Evolutionary conservation across 2,888 invertebrate species (phyloP), one percentile per base, ranked within the genome.

Genomic region (Micoletzkya japonica): DNA sequence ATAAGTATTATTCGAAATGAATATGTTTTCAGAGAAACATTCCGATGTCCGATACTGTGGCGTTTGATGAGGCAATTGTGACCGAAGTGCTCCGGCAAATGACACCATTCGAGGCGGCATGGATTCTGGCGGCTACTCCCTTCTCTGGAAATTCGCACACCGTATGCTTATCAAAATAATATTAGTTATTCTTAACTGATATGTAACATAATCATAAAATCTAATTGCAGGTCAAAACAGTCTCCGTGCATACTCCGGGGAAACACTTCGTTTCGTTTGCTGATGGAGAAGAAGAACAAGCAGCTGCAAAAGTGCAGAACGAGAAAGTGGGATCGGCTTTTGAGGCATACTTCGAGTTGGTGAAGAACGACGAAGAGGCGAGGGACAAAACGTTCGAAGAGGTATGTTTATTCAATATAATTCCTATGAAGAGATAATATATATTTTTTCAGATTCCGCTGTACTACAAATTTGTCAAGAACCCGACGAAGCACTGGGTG

Each of bases 31-130:
- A 56, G 20, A 56, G 30, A 14, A 54, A 26, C 17, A 26, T 24
- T 24, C 17, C 1, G 26, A 54, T 56, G 2, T 24, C 34, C 34
- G 30, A 2, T 2, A 58, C 44, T 2, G 28, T 60, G 4, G 36
- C 34, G 14, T 60, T 28, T 24, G 60, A 60, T 20, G 60, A 60
- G 28, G 60, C 60, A 3, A 34, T 60, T 2, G 28, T 60, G 7
- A 28, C 17, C 17, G 60, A 60, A 7, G 7, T 20, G 4, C 44
- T 44, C 44, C 39, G 60, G 1, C 28, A 60, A 17, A 60, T 36
- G 2, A 28, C 39, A 34, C 3, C 44, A 0, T 28, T 17, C 17
- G 60, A 60, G 28, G 39, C 60, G 10, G 60, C 60, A 20, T 60
- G 60, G 60, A 36, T 32, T 28, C 17, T 60, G 1, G 28, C n/a